Conservation (phyloP, 2,113 vertebrate genomes). For the Phalacrocorax brasilianus region DNA sequence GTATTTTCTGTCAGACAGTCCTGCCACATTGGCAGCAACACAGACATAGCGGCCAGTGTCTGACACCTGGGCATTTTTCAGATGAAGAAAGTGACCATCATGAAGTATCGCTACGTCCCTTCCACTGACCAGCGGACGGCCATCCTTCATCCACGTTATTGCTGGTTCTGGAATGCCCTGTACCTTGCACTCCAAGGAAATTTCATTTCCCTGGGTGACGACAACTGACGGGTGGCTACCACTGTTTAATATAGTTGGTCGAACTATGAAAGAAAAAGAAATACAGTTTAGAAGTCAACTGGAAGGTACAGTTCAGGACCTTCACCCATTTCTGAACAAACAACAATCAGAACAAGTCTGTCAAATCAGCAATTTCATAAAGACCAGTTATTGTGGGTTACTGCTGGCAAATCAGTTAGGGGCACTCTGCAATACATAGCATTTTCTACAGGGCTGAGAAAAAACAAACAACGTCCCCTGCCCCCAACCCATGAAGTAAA, state of each 20-base stretch:
- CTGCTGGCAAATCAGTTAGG: not conserved
- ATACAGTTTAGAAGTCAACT: not conserved
- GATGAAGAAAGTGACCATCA: conserved; percentile 78
- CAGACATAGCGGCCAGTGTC: conserved; percentile 92
- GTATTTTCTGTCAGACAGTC: conserved; percentile 87
- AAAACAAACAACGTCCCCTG: not conserved
- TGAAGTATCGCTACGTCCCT: conserved; percentile 69
- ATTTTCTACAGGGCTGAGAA: not conserved
- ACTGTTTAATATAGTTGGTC: conserved; percentile 80
- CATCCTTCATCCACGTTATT: conserved; percentile 91
- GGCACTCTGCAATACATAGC: not conserved
- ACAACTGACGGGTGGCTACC: conserved; percentile 47
- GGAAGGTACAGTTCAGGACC: not conserved
- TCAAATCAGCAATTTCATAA: not conserved
- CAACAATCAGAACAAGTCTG: not conserved
- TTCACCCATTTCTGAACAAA: not conserved
- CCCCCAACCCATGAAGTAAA: not conserved
- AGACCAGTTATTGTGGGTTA: not conserved
- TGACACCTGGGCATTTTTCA: conserved; percentile 78
- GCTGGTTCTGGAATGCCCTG: conserved; percentile 84
- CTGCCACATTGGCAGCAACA: conserved; percentile 88
- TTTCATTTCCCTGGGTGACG: conserved; percentile 76
- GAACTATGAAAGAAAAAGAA: conserved; percentile 72
- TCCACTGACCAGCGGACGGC: conserved; percentile 69
- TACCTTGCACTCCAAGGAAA: conserved; percentile 84